Evolutionary conservation across 23 tunicate genomes (phyloP).

Genomic region (Oikopleura dioica): DNA sequence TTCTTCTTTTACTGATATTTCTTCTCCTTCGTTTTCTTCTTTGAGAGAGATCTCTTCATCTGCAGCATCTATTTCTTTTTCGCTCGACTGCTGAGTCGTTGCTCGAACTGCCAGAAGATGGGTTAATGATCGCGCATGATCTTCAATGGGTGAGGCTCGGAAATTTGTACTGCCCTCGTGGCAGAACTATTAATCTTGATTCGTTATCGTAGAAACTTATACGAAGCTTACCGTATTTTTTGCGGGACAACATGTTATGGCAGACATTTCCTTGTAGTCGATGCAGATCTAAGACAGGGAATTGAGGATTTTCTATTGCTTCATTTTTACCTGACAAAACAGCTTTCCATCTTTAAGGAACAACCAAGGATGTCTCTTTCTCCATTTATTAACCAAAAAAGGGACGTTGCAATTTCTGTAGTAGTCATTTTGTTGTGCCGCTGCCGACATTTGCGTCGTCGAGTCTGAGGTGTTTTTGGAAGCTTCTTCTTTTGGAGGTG

Average conservation of each 20-base stretch:
- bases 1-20: too few relatives aligned
- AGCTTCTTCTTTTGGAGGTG: too few relatives aligned
- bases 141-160: background rate
- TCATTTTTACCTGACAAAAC: conserved; percentile 3
- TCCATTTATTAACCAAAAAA: background rate
- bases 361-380: background rate
- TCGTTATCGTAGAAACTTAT: too few relatives aligned
- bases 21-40: too few relatives aligned
- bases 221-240: background rate
- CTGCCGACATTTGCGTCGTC: too few relatives aligned
- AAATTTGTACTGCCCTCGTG: background rate
- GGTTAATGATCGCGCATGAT: background rate
- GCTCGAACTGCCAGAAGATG: background rate
- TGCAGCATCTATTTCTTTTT: too few relatives aligned
- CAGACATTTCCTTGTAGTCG: background rate
- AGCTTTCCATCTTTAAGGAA: background rate
- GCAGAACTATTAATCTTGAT: background rate
- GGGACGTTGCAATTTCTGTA: background rate
- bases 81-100: background rate
- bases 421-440: background rate
- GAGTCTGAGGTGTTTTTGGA: too few relatives aligned
- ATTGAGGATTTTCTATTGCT: too few relatives aligned
- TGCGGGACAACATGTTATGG: background rate
- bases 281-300: background rate
- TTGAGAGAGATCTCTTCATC: too few relatives aligned